A percentile compares a stretch with the other conserved stretches of the same genome.
phyloP scores from a whole-genome alignment of 2,888 invertebrate species.

The Stenodema calcarata region DNA sequence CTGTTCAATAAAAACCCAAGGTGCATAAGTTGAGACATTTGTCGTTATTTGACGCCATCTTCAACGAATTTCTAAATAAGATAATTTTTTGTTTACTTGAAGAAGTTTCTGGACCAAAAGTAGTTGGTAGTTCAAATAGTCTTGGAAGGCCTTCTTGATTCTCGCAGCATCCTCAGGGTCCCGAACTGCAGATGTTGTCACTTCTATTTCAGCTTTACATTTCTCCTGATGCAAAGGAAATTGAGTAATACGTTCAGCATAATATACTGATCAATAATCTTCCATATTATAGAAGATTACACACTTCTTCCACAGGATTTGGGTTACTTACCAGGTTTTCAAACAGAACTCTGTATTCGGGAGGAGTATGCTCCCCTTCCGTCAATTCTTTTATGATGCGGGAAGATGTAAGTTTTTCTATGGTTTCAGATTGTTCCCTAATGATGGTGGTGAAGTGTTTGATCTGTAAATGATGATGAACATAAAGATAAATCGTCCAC shows the following conservation, averaged over 20 bases:
- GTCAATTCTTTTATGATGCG: slow-evolving; percentile 23
- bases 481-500: too few species aligned
- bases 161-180: background rate
- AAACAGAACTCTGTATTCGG: background rate
- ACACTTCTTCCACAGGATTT: too few species aligned
- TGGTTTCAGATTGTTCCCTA: slow-evolving; percentile 6
- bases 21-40: too few species aligned
- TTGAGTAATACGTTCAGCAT: too few species aligned
- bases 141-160: slow-evolving; percentile 17
- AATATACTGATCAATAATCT: too few species aligned
- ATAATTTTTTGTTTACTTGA: too few species aligned
- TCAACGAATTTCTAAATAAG: too few species aligned
- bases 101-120: slow-evolving; percentile 31
- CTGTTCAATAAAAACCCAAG: slow-evolving; percentile 22
- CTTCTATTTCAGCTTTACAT: slow-evolving; percentile 20
- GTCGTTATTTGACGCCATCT: too few species aligned
- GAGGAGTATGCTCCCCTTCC: background rate
- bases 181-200: background rate
- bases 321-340: background rate
- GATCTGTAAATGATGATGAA: slow-evolving; percentile 13
- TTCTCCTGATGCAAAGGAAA: background rate
- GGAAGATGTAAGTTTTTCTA: slow-evolving; percentile 15
- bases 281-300: too few species aligned
- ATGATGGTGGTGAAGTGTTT: slow-evolving; percentile 6
- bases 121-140: slow-evolving; percentile 35